Conservation (phyloP, 2,888 invertebrate species). For the Harpagoxenus sublaevis region DNA sequence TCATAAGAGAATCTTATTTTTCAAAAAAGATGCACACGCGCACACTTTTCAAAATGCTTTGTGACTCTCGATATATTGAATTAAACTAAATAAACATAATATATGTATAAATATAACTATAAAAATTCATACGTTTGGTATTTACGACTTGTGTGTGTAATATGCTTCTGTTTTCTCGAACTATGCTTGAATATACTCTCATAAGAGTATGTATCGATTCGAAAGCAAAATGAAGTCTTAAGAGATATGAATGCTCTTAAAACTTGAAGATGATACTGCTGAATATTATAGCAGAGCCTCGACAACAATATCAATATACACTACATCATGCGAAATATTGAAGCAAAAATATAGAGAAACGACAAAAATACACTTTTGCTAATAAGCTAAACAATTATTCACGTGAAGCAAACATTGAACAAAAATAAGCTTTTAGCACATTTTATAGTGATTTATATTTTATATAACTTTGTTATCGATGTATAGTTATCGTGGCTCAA, state of each 20-base stretch:
- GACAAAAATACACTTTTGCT: conserved; percentile 48
- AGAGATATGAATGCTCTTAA: conserved; percentile 43
- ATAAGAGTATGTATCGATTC: not conserved
- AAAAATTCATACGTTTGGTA: not conserved
- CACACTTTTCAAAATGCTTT: not conserved
- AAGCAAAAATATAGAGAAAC: conserved; percentile 49
- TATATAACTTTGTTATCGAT: conserved; percentile 37
- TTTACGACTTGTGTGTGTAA: not conserved
- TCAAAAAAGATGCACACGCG: not conserved
- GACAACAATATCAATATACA: conserved; percentile 60
- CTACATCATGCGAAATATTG: conserved; percentile 55
- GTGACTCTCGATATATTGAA: not conserved
- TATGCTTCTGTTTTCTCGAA: not conserved
- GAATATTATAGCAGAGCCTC: conserved; percentile 60
- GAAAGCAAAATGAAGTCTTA: conserved; percentile 41
- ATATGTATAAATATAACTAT: not conserved
- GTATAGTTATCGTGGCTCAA: conserved; percentile 60
- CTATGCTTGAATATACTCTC: not conserved
- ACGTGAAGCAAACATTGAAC: conserved; percentile 53
- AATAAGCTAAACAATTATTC: conserved; percentile 54
- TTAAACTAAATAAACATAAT: not conserved
- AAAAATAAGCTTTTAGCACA: conserved; percentile 49
- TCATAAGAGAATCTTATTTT: not conserved
- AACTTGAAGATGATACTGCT: conserved; percentile 44
- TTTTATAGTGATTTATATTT: conserved; percentile 29